Conservation (phyloP, 2,888 invertebrate genomes). For the Creontiades dilutus region DNA sequence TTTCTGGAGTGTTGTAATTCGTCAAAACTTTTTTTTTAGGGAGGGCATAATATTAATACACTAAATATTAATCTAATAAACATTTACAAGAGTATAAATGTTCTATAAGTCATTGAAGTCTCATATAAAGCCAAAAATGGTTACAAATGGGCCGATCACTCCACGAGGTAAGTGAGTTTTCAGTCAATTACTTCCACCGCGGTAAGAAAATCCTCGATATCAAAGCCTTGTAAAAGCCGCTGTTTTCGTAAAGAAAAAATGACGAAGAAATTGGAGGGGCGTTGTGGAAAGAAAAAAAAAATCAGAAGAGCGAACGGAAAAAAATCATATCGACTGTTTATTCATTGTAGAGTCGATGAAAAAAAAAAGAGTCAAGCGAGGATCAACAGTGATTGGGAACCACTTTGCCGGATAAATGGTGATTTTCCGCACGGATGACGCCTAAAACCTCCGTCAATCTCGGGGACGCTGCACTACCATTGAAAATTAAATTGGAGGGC, state of each 20-base stretch:
- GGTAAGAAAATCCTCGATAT: neutral
- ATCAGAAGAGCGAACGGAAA: conserved; percentile 13
- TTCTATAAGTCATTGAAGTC: too few relatives aligned
- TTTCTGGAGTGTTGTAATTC: too few relatives aligned
- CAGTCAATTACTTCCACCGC: neutral
- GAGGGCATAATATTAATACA: too few relatives aligned
- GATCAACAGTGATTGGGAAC: conserved; percentile 57
- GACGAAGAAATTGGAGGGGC: neutral
- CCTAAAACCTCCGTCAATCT: conserved; percentile 46
- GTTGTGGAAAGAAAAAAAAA: neutral
- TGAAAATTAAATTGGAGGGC: conserved; percentile 59
- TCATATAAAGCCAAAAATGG: too few relatives aligned
- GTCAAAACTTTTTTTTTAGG: too few relatives aligned
- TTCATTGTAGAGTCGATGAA: conserved; percentile 52
- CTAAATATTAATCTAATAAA: too few relatives aligned
- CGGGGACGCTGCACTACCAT: neutral
- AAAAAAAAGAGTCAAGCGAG: conserved; percentile 43
- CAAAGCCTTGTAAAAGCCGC: neutral
- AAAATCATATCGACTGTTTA: conserved; percentile 60
- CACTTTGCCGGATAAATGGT: conserved; percentile 63
- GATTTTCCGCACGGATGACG: conserved; percentile 54
- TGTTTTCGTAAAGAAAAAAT: neutral
- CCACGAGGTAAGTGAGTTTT: neutral
- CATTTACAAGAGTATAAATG: too few relatives aligned
- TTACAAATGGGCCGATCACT: too few relatives aligned